Percentiles rank a stretch among this genome's conserved stretches.
These are phyloP conservation scores for Poeciliopsis retropinna DNA, from an alignment of 2,113 vertebrate species.

Conservation along the genomic window DNA sequence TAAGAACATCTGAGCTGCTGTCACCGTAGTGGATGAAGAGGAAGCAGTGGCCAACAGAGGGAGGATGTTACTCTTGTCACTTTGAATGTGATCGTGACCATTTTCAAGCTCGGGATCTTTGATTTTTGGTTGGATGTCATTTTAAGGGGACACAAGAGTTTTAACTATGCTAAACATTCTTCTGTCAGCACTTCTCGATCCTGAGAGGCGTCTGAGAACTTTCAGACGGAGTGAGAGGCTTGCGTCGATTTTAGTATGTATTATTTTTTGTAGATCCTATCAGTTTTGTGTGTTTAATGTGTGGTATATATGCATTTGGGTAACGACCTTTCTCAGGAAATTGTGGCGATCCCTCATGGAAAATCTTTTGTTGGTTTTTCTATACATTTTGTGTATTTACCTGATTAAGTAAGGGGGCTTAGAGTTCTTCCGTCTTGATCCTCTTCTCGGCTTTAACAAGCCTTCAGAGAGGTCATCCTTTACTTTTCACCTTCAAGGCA, in stretches of 20 bases:
- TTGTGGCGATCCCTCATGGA: neutral
- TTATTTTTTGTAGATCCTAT: slow-evolving; percentile 26
- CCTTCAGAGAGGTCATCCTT: slow-evolving; percentile 52
- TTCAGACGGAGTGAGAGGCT: slow-evolving; percentile 77
- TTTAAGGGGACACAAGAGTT: slow-evolving; percentile 3
- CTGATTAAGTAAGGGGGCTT: slow-evolving; percentile 19
- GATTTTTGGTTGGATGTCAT: slow-evolving; percentile 31
- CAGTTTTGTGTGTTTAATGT: slow-evolving; percentile 8
- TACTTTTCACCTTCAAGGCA: slow-evolving; percentile 44
- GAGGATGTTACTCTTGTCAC: slow-evolving; percentile 2
- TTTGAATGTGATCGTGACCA: slow-evolving; percentile 12
- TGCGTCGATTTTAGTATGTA: slow-evolving; percentile 78
- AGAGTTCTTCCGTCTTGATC: slow-evolving; percentile 38
- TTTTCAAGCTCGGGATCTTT: slow-evolving; percentile 3
- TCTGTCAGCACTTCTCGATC: slow-evolving; percentile 78
- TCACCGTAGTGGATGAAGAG: slow-evolving; percentile 55
- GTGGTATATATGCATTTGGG: neutral
- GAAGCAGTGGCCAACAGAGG: slow-evolving; percentile 25
- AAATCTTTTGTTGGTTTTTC: neutral
- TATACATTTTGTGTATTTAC: neutral
- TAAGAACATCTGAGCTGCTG: slow-evolving; percentile 64
- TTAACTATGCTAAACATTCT: slow-evolving; percentile 79
- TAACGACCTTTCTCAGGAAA: neutral
- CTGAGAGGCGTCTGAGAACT: slow-evolving; percentile 72
- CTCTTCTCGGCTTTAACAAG: slow-evolving; percentile 34